phyloP scores from a whole-genome alignment of 2,113 vertebrate genomes.

The Catagonus wagneri region DNA sequence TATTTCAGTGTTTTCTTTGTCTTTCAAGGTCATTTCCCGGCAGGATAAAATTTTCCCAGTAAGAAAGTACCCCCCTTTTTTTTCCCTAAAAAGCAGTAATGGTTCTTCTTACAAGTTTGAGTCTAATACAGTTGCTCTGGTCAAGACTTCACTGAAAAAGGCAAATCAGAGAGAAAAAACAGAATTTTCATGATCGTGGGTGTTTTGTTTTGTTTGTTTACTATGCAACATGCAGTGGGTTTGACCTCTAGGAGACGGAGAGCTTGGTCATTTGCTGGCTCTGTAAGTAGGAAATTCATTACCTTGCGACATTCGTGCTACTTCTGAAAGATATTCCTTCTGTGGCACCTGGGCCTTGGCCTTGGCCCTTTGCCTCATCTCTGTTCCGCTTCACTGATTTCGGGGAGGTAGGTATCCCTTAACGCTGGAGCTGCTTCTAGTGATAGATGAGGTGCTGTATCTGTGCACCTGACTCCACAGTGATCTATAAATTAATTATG shows the following conservation, averaged over 20 bases:
- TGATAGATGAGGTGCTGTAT: conserved; percentile 84
- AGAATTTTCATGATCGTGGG: background rate
- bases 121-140: background rate
- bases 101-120: background rate
- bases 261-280: conserved; percentile 72
- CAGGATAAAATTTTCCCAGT: conserved; percentile 24
- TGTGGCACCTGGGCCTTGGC: conserved; percentile 65
- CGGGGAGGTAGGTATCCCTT: conserved; percentile 82
- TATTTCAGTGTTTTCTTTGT: background rate
- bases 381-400: conserved; percentile 80
- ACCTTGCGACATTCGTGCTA: conserved; percentile 73
- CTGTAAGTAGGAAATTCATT: conserved; percentile 67
- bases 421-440: conserved; percentile 79
- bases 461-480: conserved; percentile 84
- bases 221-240: background rate
- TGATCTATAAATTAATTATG: conserved; percentile 87
- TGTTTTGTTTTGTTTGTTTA: background rate
- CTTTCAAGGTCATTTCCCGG: conserved; percentile 60
- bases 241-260: conserved; percentile 60
- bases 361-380: conserved; percentile 72
- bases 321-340: conserved; percentile 73
- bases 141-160: conserved; percentile 2
- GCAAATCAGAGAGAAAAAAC: conserved; percentile 10
- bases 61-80: background rate
- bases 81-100: background rate